Percentiles rank a stretch among this genome's conserved stretches.
Conservation (phyloP, 2,113 vertebrate species). For the Tympanuchus pallidicinctus region DNA sequence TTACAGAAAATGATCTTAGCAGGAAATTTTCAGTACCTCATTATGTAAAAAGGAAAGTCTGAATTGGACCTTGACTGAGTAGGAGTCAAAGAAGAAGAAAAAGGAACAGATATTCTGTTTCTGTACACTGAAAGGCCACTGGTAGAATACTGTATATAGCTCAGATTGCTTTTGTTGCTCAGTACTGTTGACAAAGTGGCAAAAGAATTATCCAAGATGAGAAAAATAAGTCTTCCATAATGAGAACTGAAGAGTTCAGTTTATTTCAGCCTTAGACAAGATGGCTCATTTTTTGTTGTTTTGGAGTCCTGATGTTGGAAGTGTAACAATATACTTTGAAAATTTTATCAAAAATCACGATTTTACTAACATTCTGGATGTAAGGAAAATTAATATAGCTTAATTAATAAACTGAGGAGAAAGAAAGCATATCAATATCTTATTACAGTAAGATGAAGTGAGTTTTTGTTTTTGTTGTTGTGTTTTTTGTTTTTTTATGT, state of each 20-base stretch:
- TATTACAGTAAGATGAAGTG: not conserved
- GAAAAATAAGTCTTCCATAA: not conserved
- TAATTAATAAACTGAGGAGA: not conserved
- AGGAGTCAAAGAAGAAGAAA: not conserved
- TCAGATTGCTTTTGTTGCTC: not conserved
- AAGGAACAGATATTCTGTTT: not conserved
- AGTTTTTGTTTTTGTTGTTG: no score
- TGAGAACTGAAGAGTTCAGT: not conserved
- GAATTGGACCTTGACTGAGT: not conserved
- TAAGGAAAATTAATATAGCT: not conserved
- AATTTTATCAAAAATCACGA: not conserved
- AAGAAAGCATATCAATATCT: not conserved
- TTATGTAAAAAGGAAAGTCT: not conserved
- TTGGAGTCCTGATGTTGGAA: not conserved
- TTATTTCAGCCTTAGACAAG: not conserved
- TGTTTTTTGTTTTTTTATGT: no score
- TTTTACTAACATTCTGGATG: not conserved
- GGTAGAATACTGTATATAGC: not conserved
- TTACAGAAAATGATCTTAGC: not conserved
- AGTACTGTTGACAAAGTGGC: not conserved
- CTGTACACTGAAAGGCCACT: not conserved
- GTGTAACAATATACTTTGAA: not conserved
- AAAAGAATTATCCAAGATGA: not conserved
- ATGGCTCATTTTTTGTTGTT: not conserved
- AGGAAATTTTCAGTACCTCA: not conserved